Conservation (phyloP, 2,888 invertebrate genomes). For the Pammene aurita region DNA sequence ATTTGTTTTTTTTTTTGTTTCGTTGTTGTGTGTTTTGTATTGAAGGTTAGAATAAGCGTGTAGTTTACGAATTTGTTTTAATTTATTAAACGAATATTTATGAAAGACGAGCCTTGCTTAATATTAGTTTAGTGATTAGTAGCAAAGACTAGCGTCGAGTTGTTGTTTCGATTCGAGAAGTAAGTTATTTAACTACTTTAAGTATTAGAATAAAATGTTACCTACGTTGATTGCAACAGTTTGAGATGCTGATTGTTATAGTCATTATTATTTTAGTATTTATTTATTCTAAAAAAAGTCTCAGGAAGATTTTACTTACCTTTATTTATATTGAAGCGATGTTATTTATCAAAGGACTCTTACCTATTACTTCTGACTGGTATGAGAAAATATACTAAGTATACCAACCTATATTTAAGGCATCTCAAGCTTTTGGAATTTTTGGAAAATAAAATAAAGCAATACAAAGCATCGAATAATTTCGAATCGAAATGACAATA, state of each 20-base stretch:
- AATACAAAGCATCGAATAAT: constrained; percentile 40
- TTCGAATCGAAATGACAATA: constrained; percentile 66
- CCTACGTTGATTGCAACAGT: not conserved
- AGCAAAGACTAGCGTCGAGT: constrained; percentile 55
- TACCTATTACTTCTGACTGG: not conserved
- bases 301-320: too few species aligned
- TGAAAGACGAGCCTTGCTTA: constrained; percentile 83
- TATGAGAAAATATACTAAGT: not conserved
- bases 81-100: constrained; percentile 80
- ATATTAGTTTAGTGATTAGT: constrained; percentile 78
- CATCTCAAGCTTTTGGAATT: not conserved
- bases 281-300: not conserved
- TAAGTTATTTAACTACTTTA: constrained; percentile 41
- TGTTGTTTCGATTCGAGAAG: constrained; percentile 56
- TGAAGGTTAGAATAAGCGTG: constrained; percentile 73
- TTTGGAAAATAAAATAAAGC: constrained; percentile 5
- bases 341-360: not conserved
- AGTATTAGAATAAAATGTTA: not conserved
- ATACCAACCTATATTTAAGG: constrained; percentile 26
- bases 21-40: constrained; percentile 82
- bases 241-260: not conserved
- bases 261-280: not conserved
- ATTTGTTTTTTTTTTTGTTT: constrained; percentile 81
- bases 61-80: constrained; percentile 70
- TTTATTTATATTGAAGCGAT: not conserved